Conservation (phyloP, 2,888 invertebrate species). For the Coenonympha arcania region DNA sequence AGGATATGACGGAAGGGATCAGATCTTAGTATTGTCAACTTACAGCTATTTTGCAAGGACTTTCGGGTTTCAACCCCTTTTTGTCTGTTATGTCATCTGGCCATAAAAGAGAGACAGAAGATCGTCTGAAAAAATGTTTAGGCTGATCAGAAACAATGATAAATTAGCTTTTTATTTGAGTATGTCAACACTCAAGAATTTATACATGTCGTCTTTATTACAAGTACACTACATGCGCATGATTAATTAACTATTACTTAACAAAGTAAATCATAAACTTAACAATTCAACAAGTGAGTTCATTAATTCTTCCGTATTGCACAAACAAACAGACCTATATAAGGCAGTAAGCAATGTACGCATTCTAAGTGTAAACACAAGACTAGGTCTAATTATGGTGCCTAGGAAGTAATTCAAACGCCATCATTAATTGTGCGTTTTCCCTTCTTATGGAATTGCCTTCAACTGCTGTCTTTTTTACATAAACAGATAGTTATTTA, state of each 20-base stretch:
- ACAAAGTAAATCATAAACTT: neutral
- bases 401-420: constrained; percentile 7
- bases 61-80: no score
- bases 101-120: no score
- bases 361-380: constrained; percentile 3
- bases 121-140: no score
- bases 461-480: neutral
- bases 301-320: constrained; percentile 16
- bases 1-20: no score
- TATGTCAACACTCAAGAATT: no score
- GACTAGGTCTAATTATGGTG: constrained; percentile 12
- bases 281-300: constrained; percentile 11
- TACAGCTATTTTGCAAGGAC: no score
- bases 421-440: constrained; percentile 5
- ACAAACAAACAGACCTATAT: constrained; percentile 17
- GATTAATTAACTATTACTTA: neutral
- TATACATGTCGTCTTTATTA: no score
- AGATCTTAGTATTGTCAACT: no score
- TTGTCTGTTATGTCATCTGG: no score
- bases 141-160: no score
- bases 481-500: neutral
- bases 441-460: neutral
- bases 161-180: no score
- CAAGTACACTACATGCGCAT: neutral
- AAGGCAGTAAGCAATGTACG: constrained; percentile 10